A percentile compares a stretch with the other conserved stretches of the same genome.
phyloP scores from a whole-genome alignment of 2,888 invertebrate species.

The Synanthedon formicaeformis region DNA sequence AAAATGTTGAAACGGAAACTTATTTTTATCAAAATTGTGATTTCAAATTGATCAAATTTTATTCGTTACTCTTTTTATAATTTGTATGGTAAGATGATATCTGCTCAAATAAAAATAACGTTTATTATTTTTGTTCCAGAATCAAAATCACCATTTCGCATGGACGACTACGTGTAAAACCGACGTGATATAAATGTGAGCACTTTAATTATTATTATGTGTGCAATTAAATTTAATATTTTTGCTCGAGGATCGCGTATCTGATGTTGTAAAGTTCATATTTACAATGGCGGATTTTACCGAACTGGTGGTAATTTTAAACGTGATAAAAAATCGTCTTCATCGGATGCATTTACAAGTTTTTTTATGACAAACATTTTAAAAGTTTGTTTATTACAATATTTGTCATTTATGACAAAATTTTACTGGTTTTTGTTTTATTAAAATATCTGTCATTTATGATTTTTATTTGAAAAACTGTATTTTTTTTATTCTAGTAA shows the following conservation, averaged over 20 bases:
- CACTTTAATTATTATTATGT: conserved; percentile 15
- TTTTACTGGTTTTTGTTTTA: no score
- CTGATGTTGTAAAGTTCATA: conserved; percentile 7
- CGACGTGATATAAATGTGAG: conserved; percentile 54
- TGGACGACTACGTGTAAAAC: conserved; percentile 24
- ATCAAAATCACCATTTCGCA: conserved; percentile 17
- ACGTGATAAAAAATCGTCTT: not conserved
- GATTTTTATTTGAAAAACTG: no score
- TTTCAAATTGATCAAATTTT: no score
- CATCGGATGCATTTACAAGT: not conserved
- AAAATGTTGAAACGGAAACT: no score
- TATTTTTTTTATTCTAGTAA: no score
- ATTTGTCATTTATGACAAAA: no score
- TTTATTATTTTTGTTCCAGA: conserved; percentile 33
- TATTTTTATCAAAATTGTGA: no score
- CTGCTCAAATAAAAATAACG: not conserved
- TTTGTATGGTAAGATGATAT: no score
- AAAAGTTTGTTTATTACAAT: no score
- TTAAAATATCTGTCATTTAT: no score
- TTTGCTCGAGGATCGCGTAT: conserved; percentile 6
- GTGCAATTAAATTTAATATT: conserved; percentile 1
- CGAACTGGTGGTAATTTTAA: not conserved
- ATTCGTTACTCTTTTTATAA: no score
- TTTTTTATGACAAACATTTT: not conserved
- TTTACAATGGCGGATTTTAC: not conserved